A percentile compares a stretch with the other conserved stretches of the same genome.
Evolutionary conservation across 2,797 vertebrate species (phyloP).

Genomic region (Sebastes vulpes): DNA sequence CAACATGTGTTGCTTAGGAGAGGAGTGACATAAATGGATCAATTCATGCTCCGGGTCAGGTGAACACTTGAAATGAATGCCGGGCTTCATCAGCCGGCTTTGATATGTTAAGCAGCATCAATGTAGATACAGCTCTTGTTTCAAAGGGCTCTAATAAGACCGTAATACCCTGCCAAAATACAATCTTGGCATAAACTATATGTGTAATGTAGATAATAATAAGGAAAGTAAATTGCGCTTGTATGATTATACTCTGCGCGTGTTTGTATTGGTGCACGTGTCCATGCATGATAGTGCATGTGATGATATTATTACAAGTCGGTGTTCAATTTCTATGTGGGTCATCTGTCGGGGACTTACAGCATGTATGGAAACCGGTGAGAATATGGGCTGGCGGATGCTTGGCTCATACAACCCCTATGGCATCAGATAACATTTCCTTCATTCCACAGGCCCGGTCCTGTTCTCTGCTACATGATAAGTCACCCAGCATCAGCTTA

Average conservation of each 20-base stretch:
- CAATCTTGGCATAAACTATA: background rate
- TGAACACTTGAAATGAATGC: slow-evolving; percentile 83
- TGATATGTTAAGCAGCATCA: slow-evolving; percentile 84
- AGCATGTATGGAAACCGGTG: slow-evolving; percentile 51
- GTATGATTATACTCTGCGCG: background rate
- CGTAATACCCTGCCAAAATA: slow-evolving; percentile 8
- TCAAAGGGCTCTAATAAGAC: slow-evolving; percentile 45
- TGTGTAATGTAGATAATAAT: background rate
- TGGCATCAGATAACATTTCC: slow-evolving; percentile 78
- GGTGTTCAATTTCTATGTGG: slow-evolving; percentile 43
- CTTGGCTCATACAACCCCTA: slow-evolving; percentile 67
- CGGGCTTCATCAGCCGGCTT: slow-evolving; percentile 75
- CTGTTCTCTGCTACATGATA: slow-evolving; percentile 69
- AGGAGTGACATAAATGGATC: slow-evolving; percentile 28
- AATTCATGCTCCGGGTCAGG: slow-evolving; percentile 67
- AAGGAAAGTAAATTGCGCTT: background rate
- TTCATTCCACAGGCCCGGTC: slow-evolving; percentile 76
- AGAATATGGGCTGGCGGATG: slow-evolving; percentile 75
- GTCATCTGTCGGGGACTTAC: slow-evolving; percentile 38
- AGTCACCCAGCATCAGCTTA: slow-evolving; percentile 65
- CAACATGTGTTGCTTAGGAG: slow-evolving; percentile 77
- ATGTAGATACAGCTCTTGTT: slow-evolving; percentile 40
- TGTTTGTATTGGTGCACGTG: background rate
- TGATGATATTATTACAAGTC: slow-evolving; percentile 26
- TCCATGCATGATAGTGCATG: slow-evolving; percentile 2